phyloP scores from a whole-genome alignment of 2,888 invertebrate species.

The Cryptocephalus primarius region DNA sequence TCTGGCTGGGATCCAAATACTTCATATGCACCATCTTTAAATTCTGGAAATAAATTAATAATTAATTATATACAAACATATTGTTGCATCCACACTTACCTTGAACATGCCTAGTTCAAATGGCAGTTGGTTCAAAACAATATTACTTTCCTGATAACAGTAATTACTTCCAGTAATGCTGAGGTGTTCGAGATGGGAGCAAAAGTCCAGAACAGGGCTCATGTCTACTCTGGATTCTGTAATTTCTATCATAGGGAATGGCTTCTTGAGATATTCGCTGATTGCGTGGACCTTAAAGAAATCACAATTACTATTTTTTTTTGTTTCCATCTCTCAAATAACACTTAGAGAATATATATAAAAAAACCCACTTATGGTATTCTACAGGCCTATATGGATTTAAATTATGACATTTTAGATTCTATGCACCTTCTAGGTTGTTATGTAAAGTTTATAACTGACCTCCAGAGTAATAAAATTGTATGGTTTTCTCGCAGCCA shows the following conservation, averaged over 20 bases:
- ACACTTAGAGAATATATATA: constrained; percentile 1
- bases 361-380: not conserved
- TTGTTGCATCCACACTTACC: constrained; percentile 21
- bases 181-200: constrained; percentile 60
- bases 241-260: constrained; percentile 71
- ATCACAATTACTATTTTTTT: constrained; percentile 9
- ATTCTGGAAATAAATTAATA: constrained; percentile 1
- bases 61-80: not conserved
- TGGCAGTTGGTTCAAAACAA: constrained; percentile 65
- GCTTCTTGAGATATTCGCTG: constrained; percentile 74
- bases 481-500: constrained; percentile 49
- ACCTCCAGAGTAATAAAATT: constrained; percentile 74
- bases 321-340: not conserved
- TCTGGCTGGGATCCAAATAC: constrained; percentile 56
- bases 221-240: constrained; percentile 76
- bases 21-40: constrained; percentile 22
- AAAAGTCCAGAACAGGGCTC: constrained; percentile 83
- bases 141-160: constrained; percentile 70
- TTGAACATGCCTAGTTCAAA: constrained; percentile 83
- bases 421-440: too few species aligned
- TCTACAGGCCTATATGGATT: not conserved
- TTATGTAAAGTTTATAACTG: constrained; percentile 7
- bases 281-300: constrained; percentile 74
- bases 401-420: not conserved
- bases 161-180: constrained; percentile 56